These are phyloP conservation scores for Anoplophora glabripennis DNA, from an alignment of 1,140 invertebrate genomes.

Conservation along the genomic window DNA sequence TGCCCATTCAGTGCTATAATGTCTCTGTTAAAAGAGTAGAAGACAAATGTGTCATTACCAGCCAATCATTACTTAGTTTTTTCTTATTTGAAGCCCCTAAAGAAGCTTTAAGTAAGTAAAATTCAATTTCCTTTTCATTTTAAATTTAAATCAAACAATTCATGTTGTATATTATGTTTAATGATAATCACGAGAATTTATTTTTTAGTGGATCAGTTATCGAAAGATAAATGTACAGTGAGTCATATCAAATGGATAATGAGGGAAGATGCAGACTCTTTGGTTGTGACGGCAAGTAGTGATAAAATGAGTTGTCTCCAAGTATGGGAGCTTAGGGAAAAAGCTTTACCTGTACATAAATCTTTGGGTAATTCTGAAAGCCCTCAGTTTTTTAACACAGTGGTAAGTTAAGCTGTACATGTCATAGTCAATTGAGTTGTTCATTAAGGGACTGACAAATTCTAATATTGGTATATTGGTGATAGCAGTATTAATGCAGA, in stretches of 20 bases:
- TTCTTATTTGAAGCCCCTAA: constrained; percentile 65
- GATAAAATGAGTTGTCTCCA: constrained; percentile 67
- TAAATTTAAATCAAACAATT: too few relatives aligned
- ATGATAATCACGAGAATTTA: constrained; percentile 2
- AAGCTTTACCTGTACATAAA: constrained; percentile 74
- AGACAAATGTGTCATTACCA: constrained; percentile 58
- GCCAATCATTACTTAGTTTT: constrained; percentile 77
- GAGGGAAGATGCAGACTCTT: constrained; percentile 76
- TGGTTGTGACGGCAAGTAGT: constrained; percentile 69
- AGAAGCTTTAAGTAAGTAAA: constrained; percentile 48
- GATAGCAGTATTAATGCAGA: too few relatives aligned
- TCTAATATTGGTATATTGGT: too few relatives aligned
- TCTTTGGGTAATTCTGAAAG: constrained; percentile 56
- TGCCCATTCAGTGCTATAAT: constrained; percentile 73
- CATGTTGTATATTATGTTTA: too few relatives aligned
- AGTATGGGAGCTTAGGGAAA: constrained; percentile 83
- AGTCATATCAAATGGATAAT: constrained; percentile 78
- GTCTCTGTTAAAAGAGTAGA: constrained; percentile 59
- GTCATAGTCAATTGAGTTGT: too few relatives aligned
- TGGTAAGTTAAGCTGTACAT: constrained; percentile 55
- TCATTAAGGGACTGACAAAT: too few relatives aligned
- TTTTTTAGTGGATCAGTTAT: constrained; percentile 39
- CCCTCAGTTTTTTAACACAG: constrained; percentile 63
- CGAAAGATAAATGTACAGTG: constrained; percentile 49
- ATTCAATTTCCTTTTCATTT: not conserved